phyloP scores from a whole-genome alignment of 2,797 vertebrate genomes.

The Falco rusticolus region DNA sequence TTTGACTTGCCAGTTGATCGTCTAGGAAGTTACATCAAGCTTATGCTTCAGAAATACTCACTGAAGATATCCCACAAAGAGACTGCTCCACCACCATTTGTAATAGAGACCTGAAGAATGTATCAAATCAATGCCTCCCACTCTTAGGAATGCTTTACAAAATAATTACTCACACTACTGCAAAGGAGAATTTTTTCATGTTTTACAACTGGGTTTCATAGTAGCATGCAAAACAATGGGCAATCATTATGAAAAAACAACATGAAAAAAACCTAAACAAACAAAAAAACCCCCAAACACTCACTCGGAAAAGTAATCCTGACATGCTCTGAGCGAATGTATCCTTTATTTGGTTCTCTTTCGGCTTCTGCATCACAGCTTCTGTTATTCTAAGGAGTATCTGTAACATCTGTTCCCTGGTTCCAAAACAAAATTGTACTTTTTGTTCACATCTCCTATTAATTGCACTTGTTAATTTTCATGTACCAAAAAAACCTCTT shows the following conservation, averaged over 20 bases:
- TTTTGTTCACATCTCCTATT: background rate
- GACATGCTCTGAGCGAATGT: slow-evolving; percentile 92
- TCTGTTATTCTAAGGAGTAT: slow-evolving; percentile 96
- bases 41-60: background rate
- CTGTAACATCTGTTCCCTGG: slow-evolving; percentile 97
- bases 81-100: background rate
- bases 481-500: background rate
- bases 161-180: background rate
- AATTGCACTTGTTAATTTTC: background rate
- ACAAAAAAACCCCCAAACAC: slow-evolving; percentile 25
- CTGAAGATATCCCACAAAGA: background rate
- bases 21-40: background rate
- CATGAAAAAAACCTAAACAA: background rate
- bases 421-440: slow-evolving; percentile 56
- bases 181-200: background rate
- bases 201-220: background rate
- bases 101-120: background rate
- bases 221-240: background rate
- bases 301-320: slow-evolving; percentile 92
- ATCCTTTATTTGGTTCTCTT: slow-evolving; percentile 90
- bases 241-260: background rate
- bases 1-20: background rate
- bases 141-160: background rate
- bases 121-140: background rate
- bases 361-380: slow-evolving; percentile 94